Evolutionary conservation across 2,888 invertebrate species (phyloP), one percentile per base, ranked within the genome.

Genomic region (Drosophila fulvimacula): DNA sequence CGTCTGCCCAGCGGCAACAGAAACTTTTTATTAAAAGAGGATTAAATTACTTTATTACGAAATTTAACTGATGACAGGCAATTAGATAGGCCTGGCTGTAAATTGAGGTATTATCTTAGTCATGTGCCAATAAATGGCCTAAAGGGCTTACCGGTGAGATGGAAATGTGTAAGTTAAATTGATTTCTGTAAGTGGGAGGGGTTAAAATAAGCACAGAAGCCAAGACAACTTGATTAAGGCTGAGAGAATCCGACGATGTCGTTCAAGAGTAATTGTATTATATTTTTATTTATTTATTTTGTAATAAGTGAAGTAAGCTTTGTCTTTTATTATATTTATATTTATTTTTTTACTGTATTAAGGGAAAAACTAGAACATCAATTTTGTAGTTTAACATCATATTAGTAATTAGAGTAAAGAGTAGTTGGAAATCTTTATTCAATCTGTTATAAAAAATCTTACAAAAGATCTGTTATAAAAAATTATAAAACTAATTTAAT

Each of bases 1-100:
- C 42, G 15, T 7, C 21, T 13, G 42, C 44, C 76, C 38, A 0
- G 5, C 11, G 69, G 56, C 59, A 24, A 41, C 13, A n/a, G n/a
- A 19, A 19, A 30, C 10, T 48, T 34, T 38, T 46, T 7, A 44
- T 63, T 42, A 19, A 53, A 19, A 21, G 15, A 15, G 30, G 48
- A 17, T 49, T n/a, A 9, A 10, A 55, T 69, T 27, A 60, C 60
- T 19, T 59, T 48, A 42, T 30, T 21, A 1, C 17, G 27, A 17
- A 60, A n/a, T 30, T 65, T 42, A n/a, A 6, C 36, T 46, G 17
- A 24, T 38, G 52, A 27, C 11, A 24, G 52, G 38, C 52, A 38
- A 39, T 38, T 17, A 39, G 52, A 17, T 27, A 13, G 17, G n/a
- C 1, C n/a, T 3, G 2, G 7, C 15, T 44, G 44, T 21, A 21